Conservation (phyloP, 2,113 vertebrate genomes). For the Varanus komodoensis region DNA sequence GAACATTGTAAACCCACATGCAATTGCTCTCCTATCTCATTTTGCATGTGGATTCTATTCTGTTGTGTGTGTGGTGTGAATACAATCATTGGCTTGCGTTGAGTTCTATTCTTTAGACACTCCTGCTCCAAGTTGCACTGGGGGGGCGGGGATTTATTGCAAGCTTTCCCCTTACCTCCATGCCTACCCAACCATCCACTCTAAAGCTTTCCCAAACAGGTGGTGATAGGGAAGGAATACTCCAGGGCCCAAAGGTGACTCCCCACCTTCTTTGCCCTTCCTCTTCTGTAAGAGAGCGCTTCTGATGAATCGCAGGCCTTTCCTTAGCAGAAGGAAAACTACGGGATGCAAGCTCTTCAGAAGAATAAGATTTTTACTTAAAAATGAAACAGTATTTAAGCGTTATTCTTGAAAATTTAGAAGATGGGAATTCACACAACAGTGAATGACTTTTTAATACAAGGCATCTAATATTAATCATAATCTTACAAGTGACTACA, state of each 20-base stretch:
- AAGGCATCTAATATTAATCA: not conserved
- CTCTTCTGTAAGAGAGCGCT: not conserved
- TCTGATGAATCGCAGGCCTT: not conserved
- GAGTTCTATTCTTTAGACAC: not conserved
- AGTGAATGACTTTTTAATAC: conserved; percentile 52
- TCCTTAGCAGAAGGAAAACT: not conserved
- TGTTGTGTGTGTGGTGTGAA: conserved; percentile 33
- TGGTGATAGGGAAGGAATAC: too few species aligned
- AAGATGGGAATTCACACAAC: conserved; percentile 54
- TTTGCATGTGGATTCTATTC: conserved; percentile 38
- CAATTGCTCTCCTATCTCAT: conserved; percentile 12
- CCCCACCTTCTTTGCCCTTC: not conserved
- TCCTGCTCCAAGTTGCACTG: not conserved
- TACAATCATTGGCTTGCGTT: conserved; percentile 43
- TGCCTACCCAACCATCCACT: not conserved
- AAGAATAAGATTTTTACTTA: conserved; percentile 48
- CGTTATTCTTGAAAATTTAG: conserved; percentile 54
- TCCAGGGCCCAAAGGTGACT: not conserved
- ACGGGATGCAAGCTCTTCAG: conserved; percentile 24
- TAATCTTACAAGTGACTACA: not conserved
- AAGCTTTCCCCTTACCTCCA: not conserved
- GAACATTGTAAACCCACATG: not conserved
- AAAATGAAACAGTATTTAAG: conserved; percentile 56
- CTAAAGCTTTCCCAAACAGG: not conserved
- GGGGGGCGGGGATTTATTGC: not conserved